Evolutionary conservation across 2,113 vertebrate genomes (phyloP).

Genomic region (Actinemys pallida): DNA sequence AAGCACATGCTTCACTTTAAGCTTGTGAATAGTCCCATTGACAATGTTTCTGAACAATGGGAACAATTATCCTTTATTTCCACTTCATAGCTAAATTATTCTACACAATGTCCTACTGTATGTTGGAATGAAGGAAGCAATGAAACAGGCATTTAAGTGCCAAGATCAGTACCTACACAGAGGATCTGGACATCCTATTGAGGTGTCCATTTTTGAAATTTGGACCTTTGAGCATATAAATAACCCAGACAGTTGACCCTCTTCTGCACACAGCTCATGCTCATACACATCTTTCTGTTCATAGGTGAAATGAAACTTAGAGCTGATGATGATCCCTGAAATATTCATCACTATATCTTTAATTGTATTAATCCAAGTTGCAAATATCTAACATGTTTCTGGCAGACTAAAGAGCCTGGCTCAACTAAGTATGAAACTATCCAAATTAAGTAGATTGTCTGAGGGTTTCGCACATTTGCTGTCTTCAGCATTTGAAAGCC

Average conservation of each 20-base stretch:
- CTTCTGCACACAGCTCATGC: not conserved
- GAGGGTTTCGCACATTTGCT: constrained; percentile 54
- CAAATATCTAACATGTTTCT: constrained; percentile 32
- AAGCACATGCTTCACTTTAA: not conserved
- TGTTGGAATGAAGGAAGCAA: not conserved
- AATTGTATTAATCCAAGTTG: constrained; percentile 38
- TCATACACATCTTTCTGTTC: accelerated
- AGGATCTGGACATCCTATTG: not conserved
- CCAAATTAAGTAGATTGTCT: constrained; percentile 57
- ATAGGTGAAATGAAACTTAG: not conserved
- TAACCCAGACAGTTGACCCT: not conserved
- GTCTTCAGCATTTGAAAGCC: constrained; percentile 71
- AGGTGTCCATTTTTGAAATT: not conserved
- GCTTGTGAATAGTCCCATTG: not conserved
- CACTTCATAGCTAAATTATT: not conserved
- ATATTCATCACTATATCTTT: constrained; percentile 2
- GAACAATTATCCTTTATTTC: not conserved
- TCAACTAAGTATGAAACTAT: constrained; percentile 57
- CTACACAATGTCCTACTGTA: accelerated
- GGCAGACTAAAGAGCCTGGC: constrained; percentile 8
- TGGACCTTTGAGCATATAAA: not conserved
- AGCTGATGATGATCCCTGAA: not conserved
- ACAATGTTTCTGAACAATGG: not conserved
- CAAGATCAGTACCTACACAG: not conserved
- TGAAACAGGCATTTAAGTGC: not conserved